Evolutionary conservation across 2,797 vertebrate genomes (phyloP), one percentile per base, ranked within the genome.

Genomic region (Hippoglossus hippoglossus): DNA sequence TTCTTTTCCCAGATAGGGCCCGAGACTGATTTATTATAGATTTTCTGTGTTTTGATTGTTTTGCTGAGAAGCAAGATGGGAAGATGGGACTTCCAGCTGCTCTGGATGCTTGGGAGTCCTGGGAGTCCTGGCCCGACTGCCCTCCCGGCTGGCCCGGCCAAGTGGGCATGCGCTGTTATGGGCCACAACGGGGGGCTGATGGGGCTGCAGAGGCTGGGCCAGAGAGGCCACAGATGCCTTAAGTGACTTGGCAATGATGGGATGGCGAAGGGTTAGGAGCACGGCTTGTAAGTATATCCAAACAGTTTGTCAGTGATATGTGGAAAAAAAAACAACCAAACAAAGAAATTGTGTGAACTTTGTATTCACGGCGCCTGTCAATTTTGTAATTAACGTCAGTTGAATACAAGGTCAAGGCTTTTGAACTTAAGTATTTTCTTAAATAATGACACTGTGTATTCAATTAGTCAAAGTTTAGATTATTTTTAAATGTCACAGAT

Each of bases 201-300:
- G 92, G 90, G 86, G 78, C 90, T 90, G 87, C 81, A 72, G 79
- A 86, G 90, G 84, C 88, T 80, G 84, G 86, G 91, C 87, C 89
- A 91, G 89, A 85, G 86, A 94, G 92, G 90, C 92, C 91, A 92
- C 93, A 93, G 92, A 94, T 93, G 93, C 90, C 90, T 91, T 90
- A 93, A 94, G 94, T 86, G 89, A 93, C 89, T 93, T 90, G 92
- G 91, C 93, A 90, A 19, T 91, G 92, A 94, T 94, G 93, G 89
- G 87, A 92, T 84, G 67, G 86, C 11, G 59, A 55, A 84, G 74
- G 86, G 81, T 87, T 83, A 80, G 86, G 79, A 89, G 87, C 90
- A 87, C 60, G 71, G 71, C 82, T 91, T 41, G 52, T 86, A 79
- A 92, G 85, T 87, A 90, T 92, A 94, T 91, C 86, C 85, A 90